Conservation (phyloP, 2,113 vertebrate genomes). For the Illadopsis cleaveri region DNA sequence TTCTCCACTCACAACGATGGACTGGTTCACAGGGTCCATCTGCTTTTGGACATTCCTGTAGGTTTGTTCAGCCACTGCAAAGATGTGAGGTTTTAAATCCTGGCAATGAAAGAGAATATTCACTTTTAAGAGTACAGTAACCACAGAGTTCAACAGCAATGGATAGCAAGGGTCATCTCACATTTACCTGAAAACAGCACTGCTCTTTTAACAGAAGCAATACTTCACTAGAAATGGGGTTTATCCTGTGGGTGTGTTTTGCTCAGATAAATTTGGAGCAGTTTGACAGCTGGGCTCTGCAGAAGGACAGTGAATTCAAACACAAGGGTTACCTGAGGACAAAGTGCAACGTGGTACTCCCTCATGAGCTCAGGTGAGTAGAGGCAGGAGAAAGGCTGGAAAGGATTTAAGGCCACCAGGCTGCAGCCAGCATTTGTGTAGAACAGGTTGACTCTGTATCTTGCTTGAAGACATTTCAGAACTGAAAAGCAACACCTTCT, state of each 20-base stretch:
- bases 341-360: constrained; percentile 84
- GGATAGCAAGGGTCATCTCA: not conserved
- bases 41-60: constrained; percentile 91
- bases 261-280: not conserved
- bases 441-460: constrained; percentile 83
- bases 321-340: constrained; percentile 82
- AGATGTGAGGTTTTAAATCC: constrained; percentile 94
- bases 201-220: not conserved
- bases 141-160: not conserved
- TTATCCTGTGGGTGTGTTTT: not conserved
- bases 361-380: constrained; percentile 89
- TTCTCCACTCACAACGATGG: constrained; percentile 95
- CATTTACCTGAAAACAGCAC: not conserved
- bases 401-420: constrained; percentile 94
- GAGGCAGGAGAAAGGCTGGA: constrained; percentile 85
- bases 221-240: not conserved
- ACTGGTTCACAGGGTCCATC: constrained; percentile 87
- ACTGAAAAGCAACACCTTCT: constrained; percentile 77
- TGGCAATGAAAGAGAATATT: constrained; percentile 56
- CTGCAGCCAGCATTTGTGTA: constrained; percentile 97
- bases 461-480: constrained; percentile 92
- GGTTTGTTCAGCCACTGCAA: constrained; percentile 90
- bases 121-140: not conserved
- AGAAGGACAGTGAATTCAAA: not conserved
- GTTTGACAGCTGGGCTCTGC: not conserved